Evolutionary conservation across 2,797 vertebrate species (phyloP).

Genomic region (Alfaro cultratus): DNA sequence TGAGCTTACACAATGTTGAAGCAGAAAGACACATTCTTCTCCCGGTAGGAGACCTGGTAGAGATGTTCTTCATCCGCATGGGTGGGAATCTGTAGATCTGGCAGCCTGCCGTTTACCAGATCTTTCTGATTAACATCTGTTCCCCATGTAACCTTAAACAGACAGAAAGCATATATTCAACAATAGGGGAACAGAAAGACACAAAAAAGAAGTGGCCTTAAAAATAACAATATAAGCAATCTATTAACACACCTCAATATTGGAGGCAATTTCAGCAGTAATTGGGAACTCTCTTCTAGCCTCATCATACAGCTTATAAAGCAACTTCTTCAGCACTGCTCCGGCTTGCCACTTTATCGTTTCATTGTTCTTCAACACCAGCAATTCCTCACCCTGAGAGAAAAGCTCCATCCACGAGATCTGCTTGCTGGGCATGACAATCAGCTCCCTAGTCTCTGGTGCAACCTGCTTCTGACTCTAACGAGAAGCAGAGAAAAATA

Average conservation of each 20-base stretch:
- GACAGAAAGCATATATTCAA: not conserved
- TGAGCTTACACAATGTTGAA: slow-evolving; percentile 82
- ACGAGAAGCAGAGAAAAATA: not conserved
- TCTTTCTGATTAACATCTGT: slow-evolving; percentile 72
- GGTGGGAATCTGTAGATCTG: slow-evolving; percentile 84
- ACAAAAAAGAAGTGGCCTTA: not conserved
- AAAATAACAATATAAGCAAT: not conserved
- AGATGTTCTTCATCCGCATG: slow-evolving; percentile 82
- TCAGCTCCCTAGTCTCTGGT: slow-evolving; percentile 80
- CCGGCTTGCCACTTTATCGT: slow-evolving; percentile 88
- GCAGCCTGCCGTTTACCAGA: slow-evolving; percentile 84
- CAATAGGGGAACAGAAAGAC: not conserved
- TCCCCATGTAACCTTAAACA: slow-evolving; percentile 89
- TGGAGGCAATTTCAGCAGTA: slow-evolving; percentile 79
- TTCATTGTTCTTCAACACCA: slow-evolving; percentile 86
- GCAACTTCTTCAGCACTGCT: slow-evolving; percentile 82
- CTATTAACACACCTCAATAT: slow-evolving; percentile 83
- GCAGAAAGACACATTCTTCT: slow-evolving; percentile 86
- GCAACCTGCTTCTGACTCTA: slow-evolving; percentile 83
- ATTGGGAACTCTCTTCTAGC: slow-evolving; percentile 82
- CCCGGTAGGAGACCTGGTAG: slow-evolving; percentile 88
- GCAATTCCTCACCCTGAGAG: slow-evolving; percentile 70
- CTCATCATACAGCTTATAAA: slow-evolving; percentile 90
- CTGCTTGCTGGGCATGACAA: slow-evolving; percentile 85
- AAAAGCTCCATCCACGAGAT: slow-evolving; percentile 83